Percentiles rank a stretch among this genome's conserved stretches.
phyloP scores from a whole-genome alignment of 2,113 vertebrate species.

The Neotragus pygmaeus region DNA sequence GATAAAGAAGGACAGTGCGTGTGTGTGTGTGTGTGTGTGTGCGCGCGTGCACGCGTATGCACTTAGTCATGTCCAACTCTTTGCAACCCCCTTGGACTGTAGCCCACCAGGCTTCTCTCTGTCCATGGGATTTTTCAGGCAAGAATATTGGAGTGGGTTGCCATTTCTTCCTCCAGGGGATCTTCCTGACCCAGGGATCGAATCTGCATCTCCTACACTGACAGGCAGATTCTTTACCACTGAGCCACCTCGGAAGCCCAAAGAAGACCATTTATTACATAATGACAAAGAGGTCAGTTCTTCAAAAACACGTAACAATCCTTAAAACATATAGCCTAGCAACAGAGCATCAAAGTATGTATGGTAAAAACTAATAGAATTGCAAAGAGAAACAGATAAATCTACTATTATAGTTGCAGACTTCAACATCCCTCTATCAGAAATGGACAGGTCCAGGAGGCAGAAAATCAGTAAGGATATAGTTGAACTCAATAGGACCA shows the following conservation, averaged over 20 bases:
- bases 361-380: background rate
- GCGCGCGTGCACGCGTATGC: no score
- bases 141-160: background rate
- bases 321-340: background rate
- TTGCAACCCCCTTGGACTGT: background rate
- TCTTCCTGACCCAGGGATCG: background rate
- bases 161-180: background rate
- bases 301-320: background rate
- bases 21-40: background rate
- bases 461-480: background rate
- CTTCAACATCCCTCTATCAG: background rate
- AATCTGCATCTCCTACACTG: background rate
- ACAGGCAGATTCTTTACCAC: background rate
- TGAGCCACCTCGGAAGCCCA: rapidly evolving
- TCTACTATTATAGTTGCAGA: background rate
- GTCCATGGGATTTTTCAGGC: background rate
- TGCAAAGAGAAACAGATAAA: background rate
- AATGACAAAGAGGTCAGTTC: background rate
- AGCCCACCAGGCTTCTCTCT: background rate
- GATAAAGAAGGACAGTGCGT: background rate
- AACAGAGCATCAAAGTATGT: background rate
- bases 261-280: background rate
- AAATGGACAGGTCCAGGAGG: background rate
- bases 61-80: background rate
- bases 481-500: background rate